Percentiles rank a stretch among this genome's conserved stretches.
These are phyloP conservation scores for Epirrhoe alternata DNA, from an alignment of 2,888 invertebrate genomes.

Conservation along the genomic window DNA sequence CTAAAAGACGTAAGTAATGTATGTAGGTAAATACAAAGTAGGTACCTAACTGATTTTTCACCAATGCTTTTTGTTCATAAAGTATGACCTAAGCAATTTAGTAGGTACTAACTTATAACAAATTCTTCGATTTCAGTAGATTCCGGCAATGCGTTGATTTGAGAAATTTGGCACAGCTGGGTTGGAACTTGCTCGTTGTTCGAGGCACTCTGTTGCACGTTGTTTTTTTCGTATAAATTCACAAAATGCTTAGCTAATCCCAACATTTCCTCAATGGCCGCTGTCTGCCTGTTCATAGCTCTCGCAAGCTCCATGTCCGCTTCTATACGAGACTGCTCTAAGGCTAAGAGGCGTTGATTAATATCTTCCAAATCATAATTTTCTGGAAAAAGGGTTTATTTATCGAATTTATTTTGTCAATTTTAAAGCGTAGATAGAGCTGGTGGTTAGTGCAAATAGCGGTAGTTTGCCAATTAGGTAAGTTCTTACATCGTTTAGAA, in stretches of 20 bases:
- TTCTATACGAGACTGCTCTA: neutral
- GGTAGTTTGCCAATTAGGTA: no score
- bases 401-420: no score
- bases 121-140: neutral
- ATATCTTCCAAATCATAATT: neutral
- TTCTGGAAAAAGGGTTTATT: neutral
- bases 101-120: neutral
- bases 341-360: neutral
- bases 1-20: no score
- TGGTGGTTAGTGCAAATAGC: no score
- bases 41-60: no score
- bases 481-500: no score
- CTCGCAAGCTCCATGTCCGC: neutral
- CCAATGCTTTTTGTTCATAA: no score
- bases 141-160: neutral
- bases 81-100: no score
- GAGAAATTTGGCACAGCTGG: neutral
- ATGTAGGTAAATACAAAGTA: no score
- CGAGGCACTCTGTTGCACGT: neutral
- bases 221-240: constrained; percentile 5
- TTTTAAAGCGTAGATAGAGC: no score
- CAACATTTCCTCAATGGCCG: constrained; percentile 1
- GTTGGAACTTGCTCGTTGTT: neutral
- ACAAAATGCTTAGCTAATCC: neutral
- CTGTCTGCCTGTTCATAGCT: constrained; percentile 1